Base-by-base conservation (phyloP, 2,888 invertebrate species). In the Poecilobothrus nobilitatus region DNA sequence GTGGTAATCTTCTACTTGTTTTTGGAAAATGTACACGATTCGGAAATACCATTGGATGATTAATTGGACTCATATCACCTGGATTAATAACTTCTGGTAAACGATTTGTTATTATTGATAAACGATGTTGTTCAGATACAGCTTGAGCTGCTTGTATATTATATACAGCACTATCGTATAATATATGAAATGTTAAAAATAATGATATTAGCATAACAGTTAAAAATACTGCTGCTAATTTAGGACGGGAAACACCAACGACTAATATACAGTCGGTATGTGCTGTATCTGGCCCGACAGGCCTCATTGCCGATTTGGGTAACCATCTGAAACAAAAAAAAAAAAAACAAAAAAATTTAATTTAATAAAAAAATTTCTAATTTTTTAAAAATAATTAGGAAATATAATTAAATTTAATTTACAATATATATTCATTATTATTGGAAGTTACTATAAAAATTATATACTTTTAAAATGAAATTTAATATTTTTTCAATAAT, bases 121-220 rank as follows among this genome's bases (percentile, higher is more conserved):
- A 34, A 62, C 86, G 80, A 81, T 85, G 76, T 79, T 85, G 75
- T 81, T 86, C 86, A 71, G 86, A 85, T 62, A 84, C 85, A 76
- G 86, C 84, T 75, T 86, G 86, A 61, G 87, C 86, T 66, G 87
- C 86, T 82, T 91, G 91, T 75, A 92, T 86, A 77, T 90, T 91
- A 82, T 91, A 91, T 67, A 92, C 86, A 68, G 92, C 92, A 80
- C 91, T 91, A 84, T 92, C 92, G 84, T 92, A 92, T 71, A 92
- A 87, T 76, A 92, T 88, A 79, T 92, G 92, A 83, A 92, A 91
- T 75, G 92, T 92, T 78, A 92, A 87, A 83, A 92, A 92, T 74
- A 92, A 86, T 61, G 92, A 92, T 73, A 92, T 85, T 74, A 92
- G 85, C 84, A 90, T 90, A 79, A 92, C 89, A 76, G 90, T 89